Percentiles rank a stretch among this genome's conserved stretches.
phyloP scores from a whole-genome alignment of 2,888 invertebrate species.

The Hirtodrosophila cameraria region DNA sequence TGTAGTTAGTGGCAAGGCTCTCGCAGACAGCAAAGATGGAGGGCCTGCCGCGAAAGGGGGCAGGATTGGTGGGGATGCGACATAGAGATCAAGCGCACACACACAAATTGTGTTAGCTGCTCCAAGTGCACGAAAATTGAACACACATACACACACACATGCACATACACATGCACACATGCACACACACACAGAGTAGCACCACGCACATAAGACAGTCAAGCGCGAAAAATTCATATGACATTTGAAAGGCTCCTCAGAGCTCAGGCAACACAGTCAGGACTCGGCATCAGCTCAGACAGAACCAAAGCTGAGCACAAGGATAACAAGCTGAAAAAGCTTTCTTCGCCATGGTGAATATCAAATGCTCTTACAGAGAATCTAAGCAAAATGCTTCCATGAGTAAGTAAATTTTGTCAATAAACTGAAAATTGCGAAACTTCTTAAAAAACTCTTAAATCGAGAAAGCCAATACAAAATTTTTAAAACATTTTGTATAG shows the following conservation, averaged over 20 bases:
- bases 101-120: constrained; percentile 67
- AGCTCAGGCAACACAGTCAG: constrained; percentile 17
- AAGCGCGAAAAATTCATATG: constrained; percentile 70
- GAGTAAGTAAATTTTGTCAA: too few species aligned
- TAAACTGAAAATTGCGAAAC: too few species aligned
- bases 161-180: constrained; percentile 11
- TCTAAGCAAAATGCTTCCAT: too few species aligned
- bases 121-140: constrained; percentile 63
- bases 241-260: constrained; percentile 54
- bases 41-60: background rate
- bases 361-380: too few species aligned
- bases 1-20: constrained; percentile 72
- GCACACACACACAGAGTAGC: constrained; percentile 24
- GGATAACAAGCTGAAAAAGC: too few species aligned
- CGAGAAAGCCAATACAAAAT: too few species aligned
- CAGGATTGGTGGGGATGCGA: constrained; percentile 7
- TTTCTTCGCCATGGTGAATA: too few species aligned
- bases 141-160: constrained; percentile 38
- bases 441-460: too few species aligned
- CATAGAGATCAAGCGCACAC: constrained; percentile 61
- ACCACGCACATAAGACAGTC: constrained; percentile 30
- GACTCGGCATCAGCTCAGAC: constrained; percentile 25
- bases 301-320: constrained; percentile 34
- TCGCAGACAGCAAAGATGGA: background rate
- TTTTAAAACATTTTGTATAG: too few species aligned